Base-by-base conservation (phyloP, 2,797 vertebrate genomes). In the Luscinia megarhynchos region DNA sequence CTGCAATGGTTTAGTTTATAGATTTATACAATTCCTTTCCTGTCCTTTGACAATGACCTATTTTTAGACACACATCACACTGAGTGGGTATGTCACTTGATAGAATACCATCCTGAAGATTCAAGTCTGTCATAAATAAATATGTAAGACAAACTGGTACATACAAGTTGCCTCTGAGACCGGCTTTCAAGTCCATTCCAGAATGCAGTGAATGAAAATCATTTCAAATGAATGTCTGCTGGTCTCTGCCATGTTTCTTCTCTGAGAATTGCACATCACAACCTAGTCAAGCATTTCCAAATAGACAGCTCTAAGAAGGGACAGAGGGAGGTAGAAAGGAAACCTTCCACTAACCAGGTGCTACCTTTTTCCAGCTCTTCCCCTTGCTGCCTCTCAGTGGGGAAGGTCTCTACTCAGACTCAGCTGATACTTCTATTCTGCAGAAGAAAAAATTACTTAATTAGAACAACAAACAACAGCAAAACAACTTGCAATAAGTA, bases 221-320 rank as follows among this genome's bases (percentile, higher is more conserved):
- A 97, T 97, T 94, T 97, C 95, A 96, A 96, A 97, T 97, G 96
- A 97, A 96, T 69, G 96, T 97, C 96, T 97, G 94, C 97, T 97
- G 97, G 97, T 98, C 91, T 96, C 96, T 97, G 97, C 95, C 95
- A 94, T 94, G 73, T 86, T 93, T 92, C 94, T 90, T 88, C 84
- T 93, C 72, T 36, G 80, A 74, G 94, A 91, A 84, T 53, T 95
- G 93, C 84, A 86, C 86, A 95, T 95, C 82, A 86, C 63, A 53
- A 67, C 62, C 27, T 36, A 78, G 53, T 55, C 8, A 2, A 92
- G 62, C 58, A 18, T 77, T 90, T 93, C 79, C 84, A 90, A 87
- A 77, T 46, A 81, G 96, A 96, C 96, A 96, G 92, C 68, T 80
- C 46, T 27, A 43, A 79, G 94, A 85, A 93, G 89, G 90, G 90